Percentiles rank a stretch among this genome's conserved stretches.
phyloP scores from a whole-genome alignment of 2,888 invertebrate species.

The Criorhina ranunculi region DNA sequence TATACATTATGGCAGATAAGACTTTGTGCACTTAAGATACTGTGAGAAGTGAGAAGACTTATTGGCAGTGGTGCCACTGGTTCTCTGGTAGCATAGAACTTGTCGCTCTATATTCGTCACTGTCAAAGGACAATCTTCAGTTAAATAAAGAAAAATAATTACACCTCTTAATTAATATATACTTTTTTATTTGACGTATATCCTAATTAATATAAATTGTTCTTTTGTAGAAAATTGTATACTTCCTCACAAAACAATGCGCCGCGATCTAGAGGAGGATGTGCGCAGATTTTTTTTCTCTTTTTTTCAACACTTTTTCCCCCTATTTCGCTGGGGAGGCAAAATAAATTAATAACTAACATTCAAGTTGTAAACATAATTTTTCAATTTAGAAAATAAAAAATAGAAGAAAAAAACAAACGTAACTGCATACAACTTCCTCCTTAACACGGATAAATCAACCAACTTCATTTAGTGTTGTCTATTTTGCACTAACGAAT shows the following conservation, averaged over 20 bases:
- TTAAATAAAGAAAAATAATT: background rate
- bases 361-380: constrained; percentile 21
- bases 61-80: too few relatives aligned
- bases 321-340: constrained; percentile 5
- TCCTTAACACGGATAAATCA: background rate
- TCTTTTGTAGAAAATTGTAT: constrained; percentile 58
- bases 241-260: constrained; percentile 42
- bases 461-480: constrained; percentile 19
- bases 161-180: constrained; percentile 44
- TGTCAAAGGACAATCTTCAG: too few relatives aligned
- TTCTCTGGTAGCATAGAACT: too few relatives aligned
- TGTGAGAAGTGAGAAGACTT: too few relatives aligned
- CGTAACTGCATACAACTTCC: constrained; percentile 11
- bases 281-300: background rate
- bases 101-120: too few relatives aligned
- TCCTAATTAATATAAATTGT: constrained; percentile 57
- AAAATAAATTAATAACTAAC: constrained; percentile 47
- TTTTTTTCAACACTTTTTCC: background rate
- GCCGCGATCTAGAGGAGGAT: constrained; percentile 4
- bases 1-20: too few relatives aligned
- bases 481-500: constrained; percentile 4
- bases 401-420: constrained; percentile 1
- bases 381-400: constrained; percentile 1
- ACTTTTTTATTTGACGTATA: constrained; percentile 60
- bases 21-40: too few relatives aligned